phyloP scores from a whole-genome alignment of 53 echinoderm and acorn worm species.

The Astropecten irregularis region DNA sequence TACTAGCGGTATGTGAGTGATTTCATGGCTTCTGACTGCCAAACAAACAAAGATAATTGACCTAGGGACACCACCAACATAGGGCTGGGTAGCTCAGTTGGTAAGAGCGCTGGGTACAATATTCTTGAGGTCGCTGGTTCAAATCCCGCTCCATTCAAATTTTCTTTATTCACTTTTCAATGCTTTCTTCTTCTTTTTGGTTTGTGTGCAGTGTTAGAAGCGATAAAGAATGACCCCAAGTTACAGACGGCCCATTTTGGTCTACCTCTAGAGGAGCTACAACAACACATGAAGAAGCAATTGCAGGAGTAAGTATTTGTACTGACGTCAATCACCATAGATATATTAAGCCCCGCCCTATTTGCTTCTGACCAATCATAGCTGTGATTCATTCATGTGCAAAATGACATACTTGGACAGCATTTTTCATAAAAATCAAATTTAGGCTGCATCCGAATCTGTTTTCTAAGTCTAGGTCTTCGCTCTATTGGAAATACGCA shows the following conservation, averaged over 20 bases:
- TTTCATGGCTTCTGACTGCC: no score
- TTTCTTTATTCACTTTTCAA: neutral
- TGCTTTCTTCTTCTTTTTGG: neutral
- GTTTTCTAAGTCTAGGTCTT: no score
- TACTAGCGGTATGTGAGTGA: no score
- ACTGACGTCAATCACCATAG: neutral
- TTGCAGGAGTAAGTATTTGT: conserved; percentile 78
- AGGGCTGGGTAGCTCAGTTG: no score
- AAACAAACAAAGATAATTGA: no score
- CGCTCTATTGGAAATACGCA: no score
- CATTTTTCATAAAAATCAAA: no score
- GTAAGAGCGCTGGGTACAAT: neutral
- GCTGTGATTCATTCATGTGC: neutral
- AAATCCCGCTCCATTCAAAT: no score
- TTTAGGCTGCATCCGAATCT: no score
- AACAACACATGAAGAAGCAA: conserved; percentile 93
- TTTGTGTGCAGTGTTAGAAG: conserved; percentile 75
- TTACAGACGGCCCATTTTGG: conserved; percentile 94
- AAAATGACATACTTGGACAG: neutral
- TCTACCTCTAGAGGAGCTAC: conserved; percentile 84
- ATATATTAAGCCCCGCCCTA: neutral
- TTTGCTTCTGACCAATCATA: no score
- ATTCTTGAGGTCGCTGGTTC: no score
- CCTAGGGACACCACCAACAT: no score
- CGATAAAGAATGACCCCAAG: conserved; percentile 83